Evolutionary conservation across 2,888 invertebrate genomes (phyloP), one percentile per base, ranked within the genome.

Genomic region (Athrips mouffetella): DNA sequence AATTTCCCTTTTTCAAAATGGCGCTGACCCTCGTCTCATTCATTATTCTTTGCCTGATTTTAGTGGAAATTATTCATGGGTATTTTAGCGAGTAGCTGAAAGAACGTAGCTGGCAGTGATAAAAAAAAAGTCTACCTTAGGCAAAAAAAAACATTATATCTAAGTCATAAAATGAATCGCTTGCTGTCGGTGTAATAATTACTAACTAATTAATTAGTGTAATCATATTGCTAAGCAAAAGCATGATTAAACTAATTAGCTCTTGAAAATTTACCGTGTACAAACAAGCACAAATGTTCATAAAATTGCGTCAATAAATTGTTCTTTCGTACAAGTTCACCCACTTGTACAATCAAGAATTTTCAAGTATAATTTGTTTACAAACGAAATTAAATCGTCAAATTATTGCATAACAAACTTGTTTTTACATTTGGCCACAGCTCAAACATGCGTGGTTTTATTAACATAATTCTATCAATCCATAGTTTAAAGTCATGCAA

Each of bases 1-100:
- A 35, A 47, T 46, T 41, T 50, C 50, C 47, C 27, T 42, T 50
- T 47, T 37, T 47, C 33, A 31, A 48, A 44, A 37, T 37, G 44
- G 27, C 33, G n/a, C 7, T 21, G 25, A 27, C 35, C 27, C 37
- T 33, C 23, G 21, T 15, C 42, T 7, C 11, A 10, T 42, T 42
- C 11, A 13, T n/a, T n/a, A n/a, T n/a, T 29, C 31, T 45, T 45
- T 20, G 42, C 5, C 7, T 15, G 31, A 13, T 42, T 42, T 29
- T 29, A 7, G 4, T 15, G 10, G 2, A 37, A 40, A 40, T 40
- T 40, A 40, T 40, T 40, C 25, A 40, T 40, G 40, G n/a, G n/a
- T n/a, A 15, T 10, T 13, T 11, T 15, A 25, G 15, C 8, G n/a
- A n/a, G n/a, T n/a, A n/a, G n/a, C n/a, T n/a, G n/a, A n/a, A n/a